Evolutionary conservation across 2,797 vertebrate species (phyloP).

Genomic region (Danio jaintianensis): DNA sequence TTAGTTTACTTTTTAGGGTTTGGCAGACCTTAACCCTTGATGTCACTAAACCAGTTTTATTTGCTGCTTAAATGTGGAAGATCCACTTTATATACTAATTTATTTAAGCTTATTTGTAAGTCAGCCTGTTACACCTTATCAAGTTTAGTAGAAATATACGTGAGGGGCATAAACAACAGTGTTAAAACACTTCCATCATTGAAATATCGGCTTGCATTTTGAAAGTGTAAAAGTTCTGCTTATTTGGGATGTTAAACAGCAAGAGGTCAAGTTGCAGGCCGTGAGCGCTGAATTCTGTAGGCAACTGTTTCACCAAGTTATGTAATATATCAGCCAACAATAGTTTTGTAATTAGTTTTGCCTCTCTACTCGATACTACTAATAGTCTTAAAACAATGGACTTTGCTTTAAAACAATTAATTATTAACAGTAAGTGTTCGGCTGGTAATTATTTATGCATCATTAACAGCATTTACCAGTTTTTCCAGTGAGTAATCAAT

Average conservation of each 20-base stretch:
- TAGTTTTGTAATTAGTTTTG: not conserved
- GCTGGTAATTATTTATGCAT: not conserved
- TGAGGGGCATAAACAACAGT: not conserved
- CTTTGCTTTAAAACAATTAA: not conserved
- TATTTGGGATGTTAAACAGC: not conserved
- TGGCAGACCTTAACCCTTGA: not conserved
- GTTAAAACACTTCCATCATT: not conserved
- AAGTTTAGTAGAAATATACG: not conserved
- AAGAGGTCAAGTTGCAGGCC: not conserved
- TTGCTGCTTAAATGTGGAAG: not conserved
- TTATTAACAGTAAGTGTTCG: not conserved
- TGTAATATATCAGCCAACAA: not conserved
- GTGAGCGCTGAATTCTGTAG: not conserved
- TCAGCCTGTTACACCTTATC: not conserved
- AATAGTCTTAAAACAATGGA: not conserved
- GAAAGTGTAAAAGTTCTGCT: not conserved
- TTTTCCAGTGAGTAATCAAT: not conserved
- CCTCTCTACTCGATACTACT: not conserved
- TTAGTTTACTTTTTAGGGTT: not conserved
- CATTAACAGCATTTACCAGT: not conserved
- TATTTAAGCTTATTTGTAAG: no score
- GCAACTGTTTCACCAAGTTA: not conserved
- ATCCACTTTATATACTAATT: not conserved
- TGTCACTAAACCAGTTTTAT: conserved; percentile 3
- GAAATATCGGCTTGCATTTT: not conserved